A percentile compares a stretch with the other conserved stretches of the same genome.
Evolutionary conservation across 37 sponge, comb jelly and placozoan genomes (phyloP).

Genomic region (Beroe ovata): DNA sequence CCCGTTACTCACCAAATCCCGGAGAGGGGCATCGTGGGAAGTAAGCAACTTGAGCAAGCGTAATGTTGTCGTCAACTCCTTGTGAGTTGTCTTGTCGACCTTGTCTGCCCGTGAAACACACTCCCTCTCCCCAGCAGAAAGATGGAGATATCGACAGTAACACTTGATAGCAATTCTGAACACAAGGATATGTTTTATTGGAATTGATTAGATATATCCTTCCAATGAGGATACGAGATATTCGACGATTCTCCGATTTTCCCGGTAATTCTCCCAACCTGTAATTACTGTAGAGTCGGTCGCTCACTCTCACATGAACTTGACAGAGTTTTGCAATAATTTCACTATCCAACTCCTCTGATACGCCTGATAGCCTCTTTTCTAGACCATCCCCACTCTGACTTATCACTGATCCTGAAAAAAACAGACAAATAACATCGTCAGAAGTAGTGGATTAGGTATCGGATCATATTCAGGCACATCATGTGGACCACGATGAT

Average conservation of each 20-base stretch:
- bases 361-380: background rate
- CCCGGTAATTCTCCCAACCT: background rate
- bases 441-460: too few species aligned
- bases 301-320: background rate
- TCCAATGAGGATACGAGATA: background rate
- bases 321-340: slow-evolving; percentile 5
- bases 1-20: too few species aligned
- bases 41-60: slow-evolving; percentile 21
- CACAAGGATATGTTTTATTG: background rate
- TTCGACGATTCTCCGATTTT: background rate
- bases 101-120: background rate
- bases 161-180: slow-evolving; percentile 34
- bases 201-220: background rate
- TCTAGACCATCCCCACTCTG: slow-evolving; percentile 31
- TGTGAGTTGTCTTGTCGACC: slow-evolving; percentile 63
- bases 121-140: slow-evolving; percentile 55
- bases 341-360: background rate
- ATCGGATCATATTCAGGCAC: too few species aligned
- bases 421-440: too few species aligned
- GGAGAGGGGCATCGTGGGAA: background rate
- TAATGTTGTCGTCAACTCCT: slow-evolving; percentile 35
- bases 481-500: too few species aligned
- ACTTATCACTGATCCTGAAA: slow-evolving; percentile 46
- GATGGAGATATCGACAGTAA: slow-evolving; percentile 60
- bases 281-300: slow-evolving; percentile 20